Evolutionary conservation across 2,113 vertebrate species (phyloP).

Genomic region (Peromyscus maniculatus): DNA sequence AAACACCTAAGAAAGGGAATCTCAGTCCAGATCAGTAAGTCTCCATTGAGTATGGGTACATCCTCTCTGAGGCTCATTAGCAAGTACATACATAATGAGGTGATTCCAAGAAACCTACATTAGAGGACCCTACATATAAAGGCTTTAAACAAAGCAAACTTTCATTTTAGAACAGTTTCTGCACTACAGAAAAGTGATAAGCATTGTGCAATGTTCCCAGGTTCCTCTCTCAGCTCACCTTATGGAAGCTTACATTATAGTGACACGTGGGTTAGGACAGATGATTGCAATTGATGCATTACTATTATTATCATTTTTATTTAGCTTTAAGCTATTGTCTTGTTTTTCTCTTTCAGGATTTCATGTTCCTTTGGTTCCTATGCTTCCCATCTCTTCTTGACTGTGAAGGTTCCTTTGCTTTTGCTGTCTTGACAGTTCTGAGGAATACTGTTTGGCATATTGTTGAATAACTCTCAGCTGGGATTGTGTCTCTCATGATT

Average conservation of each 20-base stretch:
- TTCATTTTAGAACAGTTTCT: neutral
- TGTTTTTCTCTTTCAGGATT: neutral
- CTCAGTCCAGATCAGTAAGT: neutral
- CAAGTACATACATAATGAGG: neutral
- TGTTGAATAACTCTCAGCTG: neutral
- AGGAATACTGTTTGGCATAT: neutral
- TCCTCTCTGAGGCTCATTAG: neutral
- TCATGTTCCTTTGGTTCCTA: neutral
- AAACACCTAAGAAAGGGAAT: constrained; percentile 17
- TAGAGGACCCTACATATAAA: neutral
- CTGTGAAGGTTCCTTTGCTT: neutral
- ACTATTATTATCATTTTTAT: neutral
- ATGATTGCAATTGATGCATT: neutral
- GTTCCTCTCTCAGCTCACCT: neutral
- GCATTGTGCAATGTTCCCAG: neutral
- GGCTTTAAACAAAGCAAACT: neutral
- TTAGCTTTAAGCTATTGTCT: neutral
- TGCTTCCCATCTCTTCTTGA: neutral
- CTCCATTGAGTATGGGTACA: neutral
- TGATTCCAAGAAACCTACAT: neutral
- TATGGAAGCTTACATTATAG: neutral
- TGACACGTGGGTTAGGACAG: neutral
- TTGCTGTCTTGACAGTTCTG: neutral
- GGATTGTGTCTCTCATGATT: neutral
- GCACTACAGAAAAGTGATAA: neutral